Base-by-base conservation (phyloP, 2,888 invertebrate species). In the Polydrusus pterygomalis region DNA sequence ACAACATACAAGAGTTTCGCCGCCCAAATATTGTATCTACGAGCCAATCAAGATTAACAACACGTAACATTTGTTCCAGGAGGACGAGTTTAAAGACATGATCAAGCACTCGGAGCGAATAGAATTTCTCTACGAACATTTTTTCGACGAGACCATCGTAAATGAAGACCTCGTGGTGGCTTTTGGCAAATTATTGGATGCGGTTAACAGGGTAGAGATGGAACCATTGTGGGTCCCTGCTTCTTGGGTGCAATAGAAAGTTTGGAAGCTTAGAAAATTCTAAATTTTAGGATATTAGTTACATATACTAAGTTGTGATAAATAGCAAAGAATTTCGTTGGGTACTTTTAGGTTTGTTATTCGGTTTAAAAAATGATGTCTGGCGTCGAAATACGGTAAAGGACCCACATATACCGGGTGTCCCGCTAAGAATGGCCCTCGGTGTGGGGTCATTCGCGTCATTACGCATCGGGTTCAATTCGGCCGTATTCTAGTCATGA, bases 161-260 rank as follows among this genome's bases (percentile, higher is more conserved):
- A 99, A 99, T 85, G 96, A 94, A 38, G 96, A 98, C 84, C 89
- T 99, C 75, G 92, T 95, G 0, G 90, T 91, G 74, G 96, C 98
- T 18, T 94, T 98, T 82, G 94, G 96, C 82, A 95, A 96, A 84
- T 91, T 99, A 18, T 90, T 96, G 71, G 91, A 93, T 82, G 92
- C 93, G 56, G 94, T 95, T 40, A 94, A 95, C 89, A 91, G 93
- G 81, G 92, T 97, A 34, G 97, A 98, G 88, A 94, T 94, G 0
- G 97, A 98, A 85, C 96, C 98, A 0, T 91, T 96, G 15, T 99
- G 98, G 98, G 97, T 98, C 47, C 98, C 99, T 38, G 94, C 96
- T 47, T 94, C 95, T 8, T 98, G 98, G 98, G 95, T 96, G 81
- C 96, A 96, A 90, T 96, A 75, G 30, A 30, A 2, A 64, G 1